Evolutionary conservation across 2,113 vertebrate genomes (phyloP), one percentile per base, ranked within the genome.

Genomic region (Candoia aspera): DNA sequence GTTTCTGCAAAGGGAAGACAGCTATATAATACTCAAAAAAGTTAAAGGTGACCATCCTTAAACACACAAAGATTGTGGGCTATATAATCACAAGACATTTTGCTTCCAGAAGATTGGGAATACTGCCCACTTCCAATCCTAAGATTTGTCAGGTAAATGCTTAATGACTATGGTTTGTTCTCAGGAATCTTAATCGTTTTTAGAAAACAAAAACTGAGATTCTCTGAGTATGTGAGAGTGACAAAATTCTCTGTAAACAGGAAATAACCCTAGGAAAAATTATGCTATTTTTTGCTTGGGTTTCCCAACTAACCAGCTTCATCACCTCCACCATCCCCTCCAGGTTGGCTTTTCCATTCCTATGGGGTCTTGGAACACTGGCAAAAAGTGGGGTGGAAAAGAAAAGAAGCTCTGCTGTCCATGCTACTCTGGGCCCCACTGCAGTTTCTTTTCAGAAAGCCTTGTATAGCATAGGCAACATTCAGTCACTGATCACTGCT

Each of bases 1-100:
- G 84, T 90, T 95, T 96, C 94, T 94, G 84, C 93, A 95, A 93
- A 96, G 94, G 90, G 68, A 2, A 24, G 42, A 57, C 87, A 86
- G 0, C 55, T n/a, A 6, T 86, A 6, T 92, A 93, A 91, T 87
- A 92, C 55, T 93, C 62, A 95, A 73, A 26, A 68, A 3, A 89
- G 84, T 49, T 58, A 13, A 37, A 17, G 6, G 17, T 21, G 5
- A 53, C 15, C n/a, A 11, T 60, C 15, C 24, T 59, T n/a, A 90
- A 59, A 85, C 12, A 24, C n/a, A 17, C 3, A 46, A 46, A 88
- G 58, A 90, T 21, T 89, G 29, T 62, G 49, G 8, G 49, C 53
- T 53, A 46, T 33, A 55, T 90, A 54, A 57, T 57, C 24, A 29
- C 55, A 24, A 15, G 17, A 49, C 6, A 37, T 57, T 21, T 64